Percentiles rank a stretch among this genome's conserved stretches.
Evolutionary conservation across 2,113 vertebrate species (phyloP).

Genomic region (Peucedramus taeniatus): DNA sequence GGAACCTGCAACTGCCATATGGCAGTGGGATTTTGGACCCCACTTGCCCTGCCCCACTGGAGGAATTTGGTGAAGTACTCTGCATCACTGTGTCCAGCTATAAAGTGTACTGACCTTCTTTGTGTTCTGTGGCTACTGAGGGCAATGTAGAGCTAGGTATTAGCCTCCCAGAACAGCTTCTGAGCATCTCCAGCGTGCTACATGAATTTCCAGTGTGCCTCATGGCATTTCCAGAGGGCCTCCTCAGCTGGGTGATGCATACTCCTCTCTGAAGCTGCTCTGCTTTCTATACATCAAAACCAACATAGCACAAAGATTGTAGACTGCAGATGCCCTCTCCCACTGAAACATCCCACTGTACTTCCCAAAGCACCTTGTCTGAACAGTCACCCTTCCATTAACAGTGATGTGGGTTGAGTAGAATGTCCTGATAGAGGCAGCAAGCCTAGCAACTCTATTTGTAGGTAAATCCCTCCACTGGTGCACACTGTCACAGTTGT

Average conservation of each 20-base stretch:
- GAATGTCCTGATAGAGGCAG: not conserved
- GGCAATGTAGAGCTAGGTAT: not conserved
- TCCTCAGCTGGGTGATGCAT: not conserved
- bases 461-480: not conserved
- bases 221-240: not conserved
- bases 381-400: not conserved
- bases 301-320: not conserved
- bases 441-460: not conserved
- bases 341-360: not conserved
- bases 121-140: not conserved
- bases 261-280: not conserved
- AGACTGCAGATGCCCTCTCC: not conserved
- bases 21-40: not conserved
- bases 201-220: not conserved
- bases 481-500: not conserved
- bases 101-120: not conserved
- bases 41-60: not conserved
- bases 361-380: not conserved
- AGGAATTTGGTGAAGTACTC: not conserved
- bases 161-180: not conserved
- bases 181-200: not conserved
- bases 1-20: not conserved
- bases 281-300: not conserved
- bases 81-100: not conserved
- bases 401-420: not conserved